Percentiles rank a stretch among this genome's conserved stretches.
Evolutionary conservation across 2,797 vertebrate genomes (phyloP).

Genomic region (Spheniscus humboldti): DNA sequence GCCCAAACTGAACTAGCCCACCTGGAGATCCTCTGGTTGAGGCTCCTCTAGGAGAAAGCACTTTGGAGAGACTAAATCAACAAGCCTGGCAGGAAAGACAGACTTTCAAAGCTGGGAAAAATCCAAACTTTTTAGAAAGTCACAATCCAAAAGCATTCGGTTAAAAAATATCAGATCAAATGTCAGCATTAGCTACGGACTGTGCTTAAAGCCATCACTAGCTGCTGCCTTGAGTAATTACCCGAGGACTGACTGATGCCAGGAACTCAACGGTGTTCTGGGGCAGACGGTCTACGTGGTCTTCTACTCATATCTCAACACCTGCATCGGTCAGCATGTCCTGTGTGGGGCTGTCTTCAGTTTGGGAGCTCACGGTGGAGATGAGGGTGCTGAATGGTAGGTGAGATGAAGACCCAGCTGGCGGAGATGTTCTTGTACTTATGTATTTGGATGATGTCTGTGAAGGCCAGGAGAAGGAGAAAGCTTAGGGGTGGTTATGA

Average conservation of each 20-base stretch:
- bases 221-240: neutral
- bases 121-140: neutral
- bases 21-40: neutral
- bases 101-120: neutral
- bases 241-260: neutral
- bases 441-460: neutral
- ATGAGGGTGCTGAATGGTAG: neutral
- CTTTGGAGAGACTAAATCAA: neutral
- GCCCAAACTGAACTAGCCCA: neutral
- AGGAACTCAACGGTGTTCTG: neutral
- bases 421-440: neutral
- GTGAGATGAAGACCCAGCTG: neutral
- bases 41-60: neutral
- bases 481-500: neutral
- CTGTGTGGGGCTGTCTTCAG: neutral
- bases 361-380: neutral
- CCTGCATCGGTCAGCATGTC: neutral
- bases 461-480: neutral
- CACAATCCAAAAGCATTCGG: neutral
- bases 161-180: neutral
- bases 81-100: neutral
- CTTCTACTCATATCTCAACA: neutral
- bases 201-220: neutral
- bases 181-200: neutral
- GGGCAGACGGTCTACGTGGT: neutral